These are phyloP conservation scores for Meandrusa payeni DNA, from an alignment of 2,888 invertebrate genomes.

Conservation along the genomic window DNA sequence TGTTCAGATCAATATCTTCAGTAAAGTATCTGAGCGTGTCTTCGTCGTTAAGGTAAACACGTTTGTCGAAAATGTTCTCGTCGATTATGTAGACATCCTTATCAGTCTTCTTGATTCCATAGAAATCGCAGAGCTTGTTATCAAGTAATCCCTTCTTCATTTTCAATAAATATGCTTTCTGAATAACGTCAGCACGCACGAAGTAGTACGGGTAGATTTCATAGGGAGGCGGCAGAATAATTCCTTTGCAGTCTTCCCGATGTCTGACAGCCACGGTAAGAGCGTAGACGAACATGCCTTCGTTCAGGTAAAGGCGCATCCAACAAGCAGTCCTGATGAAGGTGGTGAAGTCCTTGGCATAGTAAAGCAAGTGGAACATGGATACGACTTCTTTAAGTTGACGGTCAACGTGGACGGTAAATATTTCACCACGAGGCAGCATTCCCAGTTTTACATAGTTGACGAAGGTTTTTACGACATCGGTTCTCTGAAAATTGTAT, in stretches of 20 bases:
- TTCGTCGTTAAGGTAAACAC: slow-evolving; percentile 75
- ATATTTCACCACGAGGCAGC: slow-evolving; percentile 78
- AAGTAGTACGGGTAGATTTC: slow-evolving; percentile 84
- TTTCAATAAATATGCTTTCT: slow-evolving; percentile 75
- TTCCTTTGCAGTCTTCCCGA: slow-evolving; percentile 70
- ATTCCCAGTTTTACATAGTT: slow-evolving; percentile 74
- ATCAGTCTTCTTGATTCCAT: slow-evolving; percentile 71
- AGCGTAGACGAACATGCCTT: slow-evolving; percentile 80
- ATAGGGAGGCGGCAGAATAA: slow-evolving; percentile 78
- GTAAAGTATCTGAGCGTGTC: slow-evolving; percentile 83
- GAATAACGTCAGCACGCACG: slow-evolving; percentile 84
- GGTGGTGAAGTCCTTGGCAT: slow-evolving; percentile 74
- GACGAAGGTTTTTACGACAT: slow-evolving; percentile 81
- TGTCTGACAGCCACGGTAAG: slow-evolving; percentile 76
- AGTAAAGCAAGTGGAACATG: slow-evolving; percentile 77
- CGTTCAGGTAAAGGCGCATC: slow-evolving; percentile 76
- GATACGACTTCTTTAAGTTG: slow-evolving; percentile 73
- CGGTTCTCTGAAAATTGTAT: slow-evolving; percentile 66
- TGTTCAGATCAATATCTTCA: slow-evolving; percentile 83
- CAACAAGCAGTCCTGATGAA: slow-evolving; percentile 75
- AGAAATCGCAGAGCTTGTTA: slow-evolving; percentile 72
- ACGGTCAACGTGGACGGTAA: slow-evolving; percentile 70
- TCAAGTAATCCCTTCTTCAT: slow-evolving; percentile 70
- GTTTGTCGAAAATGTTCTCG: slow-evolving; percentile 83
- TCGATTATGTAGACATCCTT: slow-evolving; percentile 81